A percentile compares a stretch with the other conserved stretches of the same genome.
These are phyloP conservation scores for Prenolepis imparis DNA, from an alignment of 2,888 invertebrate species.

Conservation along the genomic window DNA sequence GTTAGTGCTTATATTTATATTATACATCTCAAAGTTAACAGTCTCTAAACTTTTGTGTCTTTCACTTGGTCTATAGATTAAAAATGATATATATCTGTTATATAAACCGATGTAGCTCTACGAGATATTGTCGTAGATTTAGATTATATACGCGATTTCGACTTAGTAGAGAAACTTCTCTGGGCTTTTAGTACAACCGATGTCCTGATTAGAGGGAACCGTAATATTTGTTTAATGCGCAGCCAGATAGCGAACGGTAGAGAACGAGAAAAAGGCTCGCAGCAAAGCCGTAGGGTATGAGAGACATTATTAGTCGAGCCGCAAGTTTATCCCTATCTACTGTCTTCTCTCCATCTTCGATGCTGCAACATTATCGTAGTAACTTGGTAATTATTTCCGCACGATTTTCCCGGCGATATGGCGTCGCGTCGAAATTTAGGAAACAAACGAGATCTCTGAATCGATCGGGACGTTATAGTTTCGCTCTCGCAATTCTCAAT, in stretches of 20 bases:
- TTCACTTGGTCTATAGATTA: not conserved
- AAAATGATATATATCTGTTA: slow-evolving; percentile 24
- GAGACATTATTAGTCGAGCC: slow-evolving; percentile 33
- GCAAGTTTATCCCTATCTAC: slow-evolving; percentile 46
- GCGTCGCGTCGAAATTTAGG: slow-evolving; percentile 54
- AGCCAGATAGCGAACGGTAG: slow-evolving; percentile 56
- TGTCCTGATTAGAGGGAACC: slow-evolving; percentile 64
- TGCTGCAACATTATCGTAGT: slow-evolving; percentile 63
- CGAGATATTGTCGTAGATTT: slow-evolving; percentile 8
- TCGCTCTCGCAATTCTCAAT: slow-evolving; percentile 18
- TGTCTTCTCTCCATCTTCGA: slow-evolving; percentile 41
- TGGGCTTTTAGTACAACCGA: slow-evolving; percentile 55
- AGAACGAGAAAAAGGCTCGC: not conserved
- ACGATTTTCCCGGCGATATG: slow-evolving; percentile 72
- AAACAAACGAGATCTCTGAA: slow-evolving; percentile 55
- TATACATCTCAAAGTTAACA: not conserved
- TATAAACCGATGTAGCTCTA: not conserved
- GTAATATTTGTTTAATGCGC: slow-evolving; percentile 75
- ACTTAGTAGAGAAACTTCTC: slow-evolving; percentile 63
- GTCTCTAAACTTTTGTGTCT: not conserved
- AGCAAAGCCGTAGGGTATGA: slow-evolving; percentile 16
- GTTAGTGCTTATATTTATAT: not conserved
- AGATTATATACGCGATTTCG: slow-evolving; percentile 2
- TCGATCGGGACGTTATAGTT: slow-evolving; percentile 55
- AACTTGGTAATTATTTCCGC: slow-evolving; percentile 77